Percentiles rank a stretch among this genome's conserved stretches.
Conservation (phyloP, 1,140 invertebrate species). For the Bicyclus anynana region DNA sequence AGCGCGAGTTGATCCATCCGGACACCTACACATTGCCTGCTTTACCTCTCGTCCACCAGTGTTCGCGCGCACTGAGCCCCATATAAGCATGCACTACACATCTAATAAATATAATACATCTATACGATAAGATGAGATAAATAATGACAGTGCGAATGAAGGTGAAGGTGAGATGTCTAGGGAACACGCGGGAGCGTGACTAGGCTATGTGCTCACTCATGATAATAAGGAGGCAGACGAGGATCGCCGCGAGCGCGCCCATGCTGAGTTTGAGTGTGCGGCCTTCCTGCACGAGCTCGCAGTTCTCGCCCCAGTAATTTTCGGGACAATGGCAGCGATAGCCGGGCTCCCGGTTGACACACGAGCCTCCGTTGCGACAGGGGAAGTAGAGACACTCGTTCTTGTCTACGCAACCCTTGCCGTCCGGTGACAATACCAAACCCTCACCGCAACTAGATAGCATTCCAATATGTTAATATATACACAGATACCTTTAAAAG, state of each 20-base stretch:
- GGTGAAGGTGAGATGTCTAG: conserved; percentile 44
- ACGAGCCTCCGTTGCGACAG: conserved; percentile 93
- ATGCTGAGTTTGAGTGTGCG: conserved; percentile 95
- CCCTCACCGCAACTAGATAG: conserved; percentile 92
- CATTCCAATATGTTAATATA: conserved; percentile 55
- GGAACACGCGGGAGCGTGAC: conserved; percentile 46
- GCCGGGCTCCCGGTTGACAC: conserved; percentile 91
- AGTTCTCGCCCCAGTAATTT: conserved; percentile 96
- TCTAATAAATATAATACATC: conserved; percentile 48
- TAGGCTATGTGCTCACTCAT: conserved; percentile 86
- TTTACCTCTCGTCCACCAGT: conserved; percentile 40
- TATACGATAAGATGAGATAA: conserved; percentile 28
- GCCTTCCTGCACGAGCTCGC: conserved; percentile 94
- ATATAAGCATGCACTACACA: conserved; percentile 57
- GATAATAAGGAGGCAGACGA: conserved; percentile 96
- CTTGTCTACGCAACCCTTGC: conserved; percentile 94
- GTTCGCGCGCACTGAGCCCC: conserved; percentile 61
- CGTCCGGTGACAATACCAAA: conserved; percentile 90
- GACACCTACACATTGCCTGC: conserved; percentile 80
- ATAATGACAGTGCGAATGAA: conserved; percentile 37
- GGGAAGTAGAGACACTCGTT: conserved; percentile 96
- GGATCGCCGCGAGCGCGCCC: conserved; percentile 94
- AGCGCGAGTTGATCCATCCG: conserved; percentile 80
- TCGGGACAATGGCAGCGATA: conserved; percentile 91
- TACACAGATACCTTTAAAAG: conserved; percentile 31